Percentiles rank a stretch among this genome's conserved stretches.
phyloP scores from a whole-genome alignment of 2,113 vertebrate species.

The Sylvia atricapilla region DNA sequence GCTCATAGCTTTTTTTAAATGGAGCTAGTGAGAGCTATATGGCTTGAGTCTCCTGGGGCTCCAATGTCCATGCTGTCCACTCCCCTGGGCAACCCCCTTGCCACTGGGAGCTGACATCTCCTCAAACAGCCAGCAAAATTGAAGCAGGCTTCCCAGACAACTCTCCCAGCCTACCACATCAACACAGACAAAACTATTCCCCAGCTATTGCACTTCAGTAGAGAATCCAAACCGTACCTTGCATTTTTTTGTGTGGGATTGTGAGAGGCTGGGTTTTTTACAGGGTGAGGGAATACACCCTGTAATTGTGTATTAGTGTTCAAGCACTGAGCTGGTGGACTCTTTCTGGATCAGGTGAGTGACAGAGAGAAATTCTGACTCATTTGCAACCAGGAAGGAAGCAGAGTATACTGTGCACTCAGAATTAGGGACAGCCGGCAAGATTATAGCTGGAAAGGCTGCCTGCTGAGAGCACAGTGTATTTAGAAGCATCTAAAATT shows the following conservation, averaged over 20 bases:
- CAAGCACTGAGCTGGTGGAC: not conserved
- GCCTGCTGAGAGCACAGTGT: conserved; percentile 30
- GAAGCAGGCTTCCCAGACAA: not conserved
- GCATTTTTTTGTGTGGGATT: not conserved
- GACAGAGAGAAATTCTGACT: conserved; percentile 16
- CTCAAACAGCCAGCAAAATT: not conserved
- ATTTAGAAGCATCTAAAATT: conserved; percentile 56
- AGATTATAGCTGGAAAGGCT: conserved; percentile 40
- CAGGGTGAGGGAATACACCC: not conserved
- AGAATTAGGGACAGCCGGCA: conserved; percentile 18
- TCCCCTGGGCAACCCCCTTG: not conserved
- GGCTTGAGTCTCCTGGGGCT: not conserved
- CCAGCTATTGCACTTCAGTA: not conserved
- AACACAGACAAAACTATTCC: not conserved
- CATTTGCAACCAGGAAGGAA: not conserved
- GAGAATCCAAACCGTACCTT: not conserved
- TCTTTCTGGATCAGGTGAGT: conserved; percentile 14
- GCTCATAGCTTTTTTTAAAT: not conserved
- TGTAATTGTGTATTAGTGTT: not conserved
- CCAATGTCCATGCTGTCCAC: not conserved
- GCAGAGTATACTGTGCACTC: not conserved
- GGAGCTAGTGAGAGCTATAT: not conserved
- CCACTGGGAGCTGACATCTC: not conserved
- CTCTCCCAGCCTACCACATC: not conserved
- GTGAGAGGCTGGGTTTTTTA: not conserved